Evolutionary conservation across 1,140 invertebrate genomes (phyloP).

Genomic region (Rhopalosiphum padi): DNA sequence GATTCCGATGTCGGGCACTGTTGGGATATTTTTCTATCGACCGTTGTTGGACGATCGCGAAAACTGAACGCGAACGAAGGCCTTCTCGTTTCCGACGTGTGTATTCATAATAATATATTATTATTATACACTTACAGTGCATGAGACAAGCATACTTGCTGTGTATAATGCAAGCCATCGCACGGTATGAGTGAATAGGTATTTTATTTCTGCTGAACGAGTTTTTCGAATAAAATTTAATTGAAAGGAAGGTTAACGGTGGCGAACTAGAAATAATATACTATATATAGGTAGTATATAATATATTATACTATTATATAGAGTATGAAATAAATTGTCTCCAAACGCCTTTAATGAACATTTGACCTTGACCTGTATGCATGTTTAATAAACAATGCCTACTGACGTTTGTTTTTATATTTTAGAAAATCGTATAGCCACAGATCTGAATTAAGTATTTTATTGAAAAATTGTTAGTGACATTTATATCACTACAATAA

Average conservation of each 20-base stretch:
- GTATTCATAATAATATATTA: background rate
- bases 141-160: background rate
- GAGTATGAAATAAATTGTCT: slow-evolving; percentile 34
- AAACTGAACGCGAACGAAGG: background rate
- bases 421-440: background rate
- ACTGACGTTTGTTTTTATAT: background rate
- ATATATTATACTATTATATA: background rate
- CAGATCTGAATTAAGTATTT: background rate
- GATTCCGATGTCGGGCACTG: background rate
- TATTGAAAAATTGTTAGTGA: background rate
- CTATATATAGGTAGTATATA: background rate
- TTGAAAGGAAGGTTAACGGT: slow-evolving; percentile 28
- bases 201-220: background rate
- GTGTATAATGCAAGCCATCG: background rate
- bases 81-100: background rate
- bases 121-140: background rate
- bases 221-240: slow-evolving; percentile 41
- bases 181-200: background rate
- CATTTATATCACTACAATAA: background rate
- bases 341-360: background rate
- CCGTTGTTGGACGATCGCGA: background rate
- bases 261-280: background rate
- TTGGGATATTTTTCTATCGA: background rate
- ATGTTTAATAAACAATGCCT: slow-evolving; percentile 1
- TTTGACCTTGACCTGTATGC: slow-evolving; percentile 19